Percentiles rank a stretch among this genome's conserved stretches.
Conservation (phyloP, 2,113 vertebrate genomes). For the Erinaceus europaeus region DNA sequence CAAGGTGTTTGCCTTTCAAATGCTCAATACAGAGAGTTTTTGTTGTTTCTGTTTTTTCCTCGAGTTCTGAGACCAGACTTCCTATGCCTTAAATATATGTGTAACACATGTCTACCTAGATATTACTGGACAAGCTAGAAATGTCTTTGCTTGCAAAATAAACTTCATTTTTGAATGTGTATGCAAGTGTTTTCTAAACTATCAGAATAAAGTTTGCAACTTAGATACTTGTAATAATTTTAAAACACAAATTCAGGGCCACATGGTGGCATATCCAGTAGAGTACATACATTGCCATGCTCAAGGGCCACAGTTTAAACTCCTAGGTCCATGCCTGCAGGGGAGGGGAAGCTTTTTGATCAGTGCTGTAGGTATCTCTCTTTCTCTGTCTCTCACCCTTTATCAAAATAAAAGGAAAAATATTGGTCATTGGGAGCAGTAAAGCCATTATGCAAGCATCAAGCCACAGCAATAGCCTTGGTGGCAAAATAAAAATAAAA, state of each 20-base stretch:
- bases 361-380: too few relatives aligned
- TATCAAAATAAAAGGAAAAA: too few relatives aligned
- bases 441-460: too few relatives aligned
- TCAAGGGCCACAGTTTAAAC: too few relatives aligned
- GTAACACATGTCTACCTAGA: neutral
- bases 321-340: too few relatives aligned
- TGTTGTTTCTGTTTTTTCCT: constrained; percentile 10
- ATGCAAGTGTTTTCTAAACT: constrained; percentile 20
- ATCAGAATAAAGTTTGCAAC: neutral
- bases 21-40: constrained; percentile 6
- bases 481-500: too few relatives aligned
- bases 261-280: too few relatives aligned
- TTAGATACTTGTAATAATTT: neutral
- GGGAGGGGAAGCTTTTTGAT: too few relatives aligned
- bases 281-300: too few relatives aligned
- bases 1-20: constrained; percentile 54
- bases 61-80: constrained; percentile 38
- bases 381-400: too few relatives aligned
- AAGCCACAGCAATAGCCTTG: too few relatives aligned
- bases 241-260: constrained; percentile 28
- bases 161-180: constrained; percentile 23
- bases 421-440: too few relatives aligned
- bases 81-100: neutral
- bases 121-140: neutral
- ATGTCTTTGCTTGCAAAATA: constrained; percentile 24